Evolutionary conservation across 2,797 vertebrate species (phyloP), one percentile per base, ranked within the genome.

Genomic region (Hoplostethus atlanticus): DNA sequence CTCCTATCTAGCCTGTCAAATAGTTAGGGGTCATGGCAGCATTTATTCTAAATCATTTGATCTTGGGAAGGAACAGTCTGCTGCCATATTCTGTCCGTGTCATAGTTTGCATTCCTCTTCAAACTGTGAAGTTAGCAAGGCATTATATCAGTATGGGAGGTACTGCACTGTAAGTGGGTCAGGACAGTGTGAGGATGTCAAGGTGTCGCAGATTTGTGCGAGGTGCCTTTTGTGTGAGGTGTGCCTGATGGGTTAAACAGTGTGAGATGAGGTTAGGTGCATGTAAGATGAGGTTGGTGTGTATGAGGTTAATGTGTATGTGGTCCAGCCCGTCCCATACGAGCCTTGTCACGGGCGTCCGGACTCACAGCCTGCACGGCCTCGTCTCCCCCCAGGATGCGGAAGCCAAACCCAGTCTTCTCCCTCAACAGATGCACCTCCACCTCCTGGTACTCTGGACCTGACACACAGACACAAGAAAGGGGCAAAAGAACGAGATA

Each of bases 351-450:
- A 92, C 93, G 94, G 84, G 94, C 94, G 91, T 95, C 93, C 93
- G 94, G 94, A 99, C 98, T 99, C 95, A 99, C 98, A 93, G 97
- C 97, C 93, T 99, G 98, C 89, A 98, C 98, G 87, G 98, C 97
- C 90, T 99, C 98, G 90, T 99, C 98, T 95, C 98, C 98, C 85
- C 98, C 98, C 69, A 99, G 95, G 93, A 99, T 99, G 90, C 98
- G 96, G 93, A 99, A 99, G 83, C 98, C 98, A 89, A 99, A 99
- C 59, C 98, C 98, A 42, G 97, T 99, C 91, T 99, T 98, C 95
- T 99, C 98, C 80, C 98, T 96, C 89, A 98, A 95, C 91, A 99
- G 96, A 87, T 99, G 97, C 87, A 98, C 97, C 91, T 99, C 97
- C 87, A 99, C 91, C 86, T 99, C 97, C 86, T 97, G 97, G 80